Conservation (phyloP, 2,113 vertebrate genomes). For the Athene cunicularia region DNA sequence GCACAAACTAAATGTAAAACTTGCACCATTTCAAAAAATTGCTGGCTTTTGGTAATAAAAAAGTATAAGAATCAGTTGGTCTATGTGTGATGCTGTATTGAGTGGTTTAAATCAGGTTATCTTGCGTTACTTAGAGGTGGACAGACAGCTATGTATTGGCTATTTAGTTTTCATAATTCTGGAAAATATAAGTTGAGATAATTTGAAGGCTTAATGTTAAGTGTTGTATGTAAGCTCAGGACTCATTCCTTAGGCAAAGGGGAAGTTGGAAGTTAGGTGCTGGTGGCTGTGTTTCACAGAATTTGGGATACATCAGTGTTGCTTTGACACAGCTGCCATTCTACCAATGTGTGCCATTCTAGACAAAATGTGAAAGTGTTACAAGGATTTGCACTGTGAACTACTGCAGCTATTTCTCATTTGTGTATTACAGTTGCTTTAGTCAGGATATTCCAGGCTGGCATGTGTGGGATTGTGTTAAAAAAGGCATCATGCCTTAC, state of each 20-base stretch:
- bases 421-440: slow-evolving; percentile 74
- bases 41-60: not conserved
- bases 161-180: not conserved
- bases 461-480: slow-evolving; percentile 84
- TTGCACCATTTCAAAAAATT: not conserved
- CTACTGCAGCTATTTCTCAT: not conserved
- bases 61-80: not conserved
- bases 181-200: not conserved
- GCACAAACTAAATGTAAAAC: not conserved
- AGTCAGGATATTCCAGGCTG: slow-evolving; percentile 79
- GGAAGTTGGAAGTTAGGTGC: not conserved
- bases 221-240: not conserved
- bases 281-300: not conserved
- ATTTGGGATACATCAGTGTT: not conserved
- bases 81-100: not conserved
- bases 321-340: not conserved
- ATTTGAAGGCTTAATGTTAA: not conserved
- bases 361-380: not conserved
- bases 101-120: not conserved
- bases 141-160: not conserved
- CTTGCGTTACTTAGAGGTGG: not conserved
- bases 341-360: not conserved
- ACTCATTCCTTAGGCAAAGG: not conserved
- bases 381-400: not conserved
- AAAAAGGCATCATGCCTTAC: slow-evolving; percentile 87